Evolutionary conservation across 1,140 invertebrate species (phyloP).

Genomic region (Brachystomella parvula): DNA sequence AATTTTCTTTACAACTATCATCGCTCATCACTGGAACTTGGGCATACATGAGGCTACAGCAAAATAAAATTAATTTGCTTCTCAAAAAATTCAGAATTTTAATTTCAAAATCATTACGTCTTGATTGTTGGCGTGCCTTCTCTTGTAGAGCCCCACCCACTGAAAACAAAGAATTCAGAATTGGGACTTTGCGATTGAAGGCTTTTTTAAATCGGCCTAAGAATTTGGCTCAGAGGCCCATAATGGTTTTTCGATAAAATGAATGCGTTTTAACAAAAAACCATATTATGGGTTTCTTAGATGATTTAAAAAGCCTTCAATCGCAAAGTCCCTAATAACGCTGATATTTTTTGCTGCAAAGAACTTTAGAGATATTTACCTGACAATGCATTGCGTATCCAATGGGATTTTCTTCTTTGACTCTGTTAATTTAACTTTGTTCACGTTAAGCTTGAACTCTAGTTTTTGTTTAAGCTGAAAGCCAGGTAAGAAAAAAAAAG

Average conservation of each 20-base stretch:
- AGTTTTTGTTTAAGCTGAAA: conserved; percentile 25
- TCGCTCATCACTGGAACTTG: conserved; percentile 34
- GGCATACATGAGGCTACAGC: conserved; percentile 36
- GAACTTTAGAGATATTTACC: neutral
- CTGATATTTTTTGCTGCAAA: too few species aligned
- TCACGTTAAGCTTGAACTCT: conserved; percentile 27
- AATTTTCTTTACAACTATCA: conserved; percentile 27
- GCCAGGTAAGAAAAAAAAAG: neutral
- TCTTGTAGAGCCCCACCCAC: conserved; percentile 31
- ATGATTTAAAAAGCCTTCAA: too few species aligned
- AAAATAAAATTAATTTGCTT: too few species aligned
- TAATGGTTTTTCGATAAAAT: too few species aligned
- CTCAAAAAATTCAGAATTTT: too few species aligned
- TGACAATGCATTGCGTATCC: conserved; percentile 25
- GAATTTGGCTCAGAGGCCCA: too few species aligned
- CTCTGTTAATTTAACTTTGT: conserved; percentile 20
- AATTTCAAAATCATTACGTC: too few species aligned
- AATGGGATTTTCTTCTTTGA: conserved; percentile 18
- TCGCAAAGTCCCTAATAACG: too few species aligned
- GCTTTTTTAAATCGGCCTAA: too few species aligned
- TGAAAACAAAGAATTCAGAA: conserved; percentile 5
- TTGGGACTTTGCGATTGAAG: too few species aligned
- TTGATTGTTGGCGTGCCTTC: conserved; percentile 31
- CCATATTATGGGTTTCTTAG: too few species aligned
- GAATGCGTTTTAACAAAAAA: too few species aligned